Base-by-base conservation (phyloP, 2,113 vertebrate genomes). In the Nicator chloris region DNA sequence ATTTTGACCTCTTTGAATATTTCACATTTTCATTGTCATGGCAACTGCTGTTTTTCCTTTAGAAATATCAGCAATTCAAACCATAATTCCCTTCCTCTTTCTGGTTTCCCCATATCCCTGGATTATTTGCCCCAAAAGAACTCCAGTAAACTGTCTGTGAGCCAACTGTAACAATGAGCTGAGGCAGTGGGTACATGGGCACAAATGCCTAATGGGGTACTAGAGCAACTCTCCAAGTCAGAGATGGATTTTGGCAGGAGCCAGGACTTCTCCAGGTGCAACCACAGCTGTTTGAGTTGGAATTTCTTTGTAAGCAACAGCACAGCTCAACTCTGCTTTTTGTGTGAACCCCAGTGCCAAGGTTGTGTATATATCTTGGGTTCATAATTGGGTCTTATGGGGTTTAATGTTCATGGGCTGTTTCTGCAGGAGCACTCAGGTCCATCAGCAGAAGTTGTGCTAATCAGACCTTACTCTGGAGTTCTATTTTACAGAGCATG, bases 21-120 rank as follows among this genome's bases (percentile, higher is more conserved):
- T 96, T 92, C 88, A 88, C 73, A 88, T 92, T 95, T 94, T 93
- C 94, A 97, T 96, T 92, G 96, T 97, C 92, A 95, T 95, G 88
- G 96, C 80, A 97, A 96, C 92, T 86, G 64, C 47, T 90, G 51
- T 30, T 94, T 96, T 92, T 88, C 47, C 42, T 83, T 90, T 88
- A 93, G 76, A 88, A 95, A 90, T 88, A 88, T 31, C 82, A 88
- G 71, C 59, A 63, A 63, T 88, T 93, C 71, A 88, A 73, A 92
- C 63, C 3, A 19, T 70, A 70, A 73, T 92, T 92, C 39, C 42
- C 27, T 86, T 92, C 63, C 16, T 13, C 17, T 90, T 92, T 60
- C 35, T 86, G 54, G 11, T 14, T 94, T 82, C 47, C 86, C 56
- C 30, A 10, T 21, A 77, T 56, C 60, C 20, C 54, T 80, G 37